A percentile compares a stretch with the other conserved stretches of the same genome.
Evolutionary conservation across 1,140 invertebrate genomes (phyloP).

Genomic region (Dinoponera quadriceps): DNA sequence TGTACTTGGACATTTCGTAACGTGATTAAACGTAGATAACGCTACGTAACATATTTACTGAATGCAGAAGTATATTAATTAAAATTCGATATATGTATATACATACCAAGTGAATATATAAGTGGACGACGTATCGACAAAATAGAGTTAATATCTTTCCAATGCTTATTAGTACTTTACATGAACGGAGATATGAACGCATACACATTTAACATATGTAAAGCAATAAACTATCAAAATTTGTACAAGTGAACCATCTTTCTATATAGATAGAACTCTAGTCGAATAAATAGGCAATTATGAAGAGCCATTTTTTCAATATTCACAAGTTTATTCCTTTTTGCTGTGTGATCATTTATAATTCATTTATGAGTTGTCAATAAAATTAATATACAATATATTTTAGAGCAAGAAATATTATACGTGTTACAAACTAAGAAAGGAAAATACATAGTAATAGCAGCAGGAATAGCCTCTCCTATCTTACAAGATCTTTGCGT

Average conservation of each 20-base stretch:
- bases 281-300: conserved; percentile 40
- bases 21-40: background rate
- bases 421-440: conserved; percentile 82
- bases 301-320: conserved; percentile 71
- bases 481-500: conserved; percentile 84
- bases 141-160: conserved; percentile 12
- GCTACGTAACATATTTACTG: conserved; percentile 5
- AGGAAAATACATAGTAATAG: conserved; percentile 81
- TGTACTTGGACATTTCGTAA: background rate
- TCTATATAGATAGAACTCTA: background rate
- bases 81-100: conserved; percentile 11
- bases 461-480: conserved; percentile 84
- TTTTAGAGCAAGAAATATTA: conserved; percentile 82
- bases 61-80: conserved; percentile 35
- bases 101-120: conserved; percentile 30
- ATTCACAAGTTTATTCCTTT: conserved; percentile 81
- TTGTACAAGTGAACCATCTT: background rate
- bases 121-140: background rate
- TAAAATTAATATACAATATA: conserved; percentile 85
- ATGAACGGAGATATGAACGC: background rate
- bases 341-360: conserved; percentile 81
- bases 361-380: conserved; percentile 82
- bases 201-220: conserved; percentile 16
- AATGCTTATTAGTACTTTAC: too few relatives aligned
- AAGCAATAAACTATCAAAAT: background rate